Evolutionary conservation across 1,140 invertebrate genomes (phyloP).

Genomic region (Cyrtorhinus lividipennis): DNA sequence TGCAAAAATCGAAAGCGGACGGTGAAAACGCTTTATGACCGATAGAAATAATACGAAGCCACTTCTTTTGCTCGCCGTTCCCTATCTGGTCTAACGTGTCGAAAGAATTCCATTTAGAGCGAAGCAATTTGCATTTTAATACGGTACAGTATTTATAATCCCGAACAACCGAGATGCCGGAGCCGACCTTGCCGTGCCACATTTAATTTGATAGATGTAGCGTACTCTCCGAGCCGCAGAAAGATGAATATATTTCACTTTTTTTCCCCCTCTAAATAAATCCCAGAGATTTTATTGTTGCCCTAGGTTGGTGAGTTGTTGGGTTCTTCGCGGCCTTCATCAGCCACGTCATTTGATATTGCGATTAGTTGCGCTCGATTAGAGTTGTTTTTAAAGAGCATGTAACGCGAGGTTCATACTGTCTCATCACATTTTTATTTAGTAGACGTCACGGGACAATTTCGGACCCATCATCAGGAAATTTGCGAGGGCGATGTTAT

Average conservation of each 20-base stretch:
- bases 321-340: too few species aligned
- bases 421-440: too few species aligned
- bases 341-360: too few species aligned
- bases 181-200: neutral
- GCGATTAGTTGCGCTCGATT: too few species aligned
- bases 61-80: neutral
- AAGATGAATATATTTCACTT: neutral
- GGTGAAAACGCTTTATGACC: neutral
- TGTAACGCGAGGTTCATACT: too few species aligned
- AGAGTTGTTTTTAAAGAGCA: too few species aligned
- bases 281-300: neutral
- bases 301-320: neutral
- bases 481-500: too few species aligned
- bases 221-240: neutral
- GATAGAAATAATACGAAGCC: neutral
- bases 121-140: neutral
- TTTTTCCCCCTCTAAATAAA: neutral
- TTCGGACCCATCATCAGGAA: too few species aligned
- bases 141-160: neutral
- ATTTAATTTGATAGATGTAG: neutral
- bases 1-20: too few species aligned
- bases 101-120: neutral
- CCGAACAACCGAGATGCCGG: neutral
- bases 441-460: too few species aligned
- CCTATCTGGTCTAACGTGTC: neutral